Evolutionary conservation across 2,113 vertebrate genomes (phyloP).

Genomic region (Vireo altiloquus): DNA sequence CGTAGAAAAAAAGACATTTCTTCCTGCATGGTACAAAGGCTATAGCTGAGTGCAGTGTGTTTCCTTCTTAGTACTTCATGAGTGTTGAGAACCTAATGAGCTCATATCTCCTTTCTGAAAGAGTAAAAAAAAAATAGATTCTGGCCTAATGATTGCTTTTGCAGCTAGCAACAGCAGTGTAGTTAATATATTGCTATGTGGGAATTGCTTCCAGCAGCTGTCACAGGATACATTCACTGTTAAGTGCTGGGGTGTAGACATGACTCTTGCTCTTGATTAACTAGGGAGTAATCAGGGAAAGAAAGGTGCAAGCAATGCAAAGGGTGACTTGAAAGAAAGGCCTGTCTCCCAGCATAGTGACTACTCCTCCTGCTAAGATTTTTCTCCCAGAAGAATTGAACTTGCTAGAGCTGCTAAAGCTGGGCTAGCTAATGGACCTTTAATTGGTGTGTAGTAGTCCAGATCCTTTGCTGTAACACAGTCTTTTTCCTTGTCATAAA

Average conservation of each 20-base stretch:
- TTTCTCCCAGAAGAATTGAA: not conserved
- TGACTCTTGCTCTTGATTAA: slow-evolving; percentile 12
- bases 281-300: not conserved
- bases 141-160: slow-evolving; percentile 34
- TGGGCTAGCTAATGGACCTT: not conserved
- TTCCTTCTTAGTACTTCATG: not conserved
- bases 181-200: slow-evolving; percentile 9
- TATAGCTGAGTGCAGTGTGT: not conserved
- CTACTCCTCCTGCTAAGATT: not conserved
- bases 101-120: not conserved
- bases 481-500: not conserved
- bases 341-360: not conserved
- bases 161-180: not conserved
- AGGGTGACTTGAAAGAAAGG: not conserved
- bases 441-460: not conserved
- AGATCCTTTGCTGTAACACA: not conserved
- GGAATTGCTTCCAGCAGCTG: slow-evolving; percentile 28
- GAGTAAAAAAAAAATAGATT: not conserved
- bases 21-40: not conserved
- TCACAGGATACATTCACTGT: not conserved
- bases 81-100: slow-evolving; percentile 18
- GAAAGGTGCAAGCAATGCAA: not conserved
- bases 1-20: not conserved
- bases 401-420: not conserved
- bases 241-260: slow-evolving; percentile 14